A percentile compares a stretch with the other conserved stretches of the same genome.
These are phyloP conservation scores for Marasmarcha lunaedactyla DNA, from an alignment of 2,888 invertebrate genomes.

Conservation along the genomic window DNA sequence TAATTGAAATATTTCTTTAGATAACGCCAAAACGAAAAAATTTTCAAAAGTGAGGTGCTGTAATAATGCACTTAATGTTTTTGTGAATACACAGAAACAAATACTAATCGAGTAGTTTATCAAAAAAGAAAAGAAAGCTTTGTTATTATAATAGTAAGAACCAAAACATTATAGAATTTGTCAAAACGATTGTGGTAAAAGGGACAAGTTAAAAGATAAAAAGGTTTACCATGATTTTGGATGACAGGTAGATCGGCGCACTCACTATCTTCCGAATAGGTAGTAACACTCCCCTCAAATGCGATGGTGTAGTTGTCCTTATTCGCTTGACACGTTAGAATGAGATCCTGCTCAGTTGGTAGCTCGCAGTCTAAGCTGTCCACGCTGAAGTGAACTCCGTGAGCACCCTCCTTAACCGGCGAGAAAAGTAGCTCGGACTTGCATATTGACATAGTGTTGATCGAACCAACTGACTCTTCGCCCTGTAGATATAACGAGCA, in stretches of 20 bases:
- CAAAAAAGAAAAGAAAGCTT: too few relatives aligned
- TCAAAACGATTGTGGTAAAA: too few relatives aligned
- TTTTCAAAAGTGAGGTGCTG: too few relatives aligned
- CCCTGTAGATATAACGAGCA: slow-evolving; percentile 48
- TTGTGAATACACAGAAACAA: too few relatives aligned
- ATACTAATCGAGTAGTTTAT: too few relatives aligned
- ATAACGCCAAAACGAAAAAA: too few relatives aligned
- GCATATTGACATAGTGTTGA: slow-evolving; percentile 89
- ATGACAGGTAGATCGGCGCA: slow-evolving; percentile 68
- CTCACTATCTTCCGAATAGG: slow-evolving; percentile 88
- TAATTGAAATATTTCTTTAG: too few relatives aligned
- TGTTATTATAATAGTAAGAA: too few relatives aligned
- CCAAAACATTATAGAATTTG: too few relatives aligned
- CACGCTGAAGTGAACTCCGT: slow-evolving; percentile 86
- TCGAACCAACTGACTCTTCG: slow-evolving; percentile 81
- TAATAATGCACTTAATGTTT: too few relatives aligned
- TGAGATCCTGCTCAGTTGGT: slow-evolving; percentile 84
- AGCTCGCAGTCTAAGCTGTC: slow-evolving; percentile 92
- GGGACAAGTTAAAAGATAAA: too few relatives aligned
- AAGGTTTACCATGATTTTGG: slow-evolving; percentile 55
- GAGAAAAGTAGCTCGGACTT: slow-evolving; percentile 93
- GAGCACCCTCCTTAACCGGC: slow-evolving; percentile 84
- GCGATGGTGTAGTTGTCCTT: slow-evolving; percentile 96
- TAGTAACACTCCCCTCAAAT: slow-evolving; percentile 88
- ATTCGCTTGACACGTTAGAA: slow-evolving; percentile 91